Evolutionary conservation across 2,113 vertebrate genomes (phyloP).

Genomic region (Pelvicachromis taeniatus): DNA sequence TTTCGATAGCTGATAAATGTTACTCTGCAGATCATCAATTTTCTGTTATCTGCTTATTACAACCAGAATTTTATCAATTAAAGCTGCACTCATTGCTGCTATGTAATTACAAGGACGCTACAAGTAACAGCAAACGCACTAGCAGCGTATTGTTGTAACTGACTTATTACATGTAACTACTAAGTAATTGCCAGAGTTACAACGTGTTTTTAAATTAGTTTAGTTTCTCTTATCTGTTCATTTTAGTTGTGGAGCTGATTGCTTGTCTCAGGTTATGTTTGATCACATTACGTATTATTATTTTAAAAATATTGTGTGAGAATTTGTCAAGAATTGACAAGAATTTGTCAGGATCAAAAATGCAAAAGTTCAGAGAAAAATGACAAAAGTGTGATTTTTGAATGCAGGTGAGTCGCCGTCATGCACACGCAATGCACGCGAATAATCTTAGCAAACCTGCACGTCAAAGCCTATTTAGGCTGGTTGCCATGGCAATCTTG

Average conservation of each 20-base stretch:
- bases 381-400: rapidly evolving
- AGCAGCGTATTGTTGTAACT: rapidly evolving
- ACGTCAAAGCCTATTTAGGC: rapidly evolving
- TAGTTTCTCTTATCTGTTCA: rapidly evolving
- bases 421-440: rapidly evolving
- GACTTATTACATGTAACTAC: not conserved
- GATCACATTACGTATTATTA: not conserved
- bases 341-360: not conserved
- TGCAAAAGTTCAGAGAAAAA: rapidly evolving
- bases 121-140: not conserved
- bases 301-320: not conserved
- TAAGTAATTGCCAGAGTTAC: rapidly evolving
- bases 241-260: not conserved
- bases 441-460: not conserved
- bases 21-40: rapidly evolving
- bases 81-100: not conserved
- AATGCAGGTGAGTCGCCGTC: rapidly evolving
- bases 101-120: not conserved
- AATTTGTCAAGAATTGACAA: too few relatives aligned
- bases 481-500: not conserved
- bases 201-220: not conserved
- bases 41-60: not conserved
- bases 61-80: not conserved
- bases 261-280: not conserved
- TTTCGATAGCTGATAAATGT: not conserved